Evolutionary conservation across 2,888 invertebrate genomes (phyloP), one percentile per base, ranked within the genome.

Genomic region (Ptychoptera contaminata): DNA sequence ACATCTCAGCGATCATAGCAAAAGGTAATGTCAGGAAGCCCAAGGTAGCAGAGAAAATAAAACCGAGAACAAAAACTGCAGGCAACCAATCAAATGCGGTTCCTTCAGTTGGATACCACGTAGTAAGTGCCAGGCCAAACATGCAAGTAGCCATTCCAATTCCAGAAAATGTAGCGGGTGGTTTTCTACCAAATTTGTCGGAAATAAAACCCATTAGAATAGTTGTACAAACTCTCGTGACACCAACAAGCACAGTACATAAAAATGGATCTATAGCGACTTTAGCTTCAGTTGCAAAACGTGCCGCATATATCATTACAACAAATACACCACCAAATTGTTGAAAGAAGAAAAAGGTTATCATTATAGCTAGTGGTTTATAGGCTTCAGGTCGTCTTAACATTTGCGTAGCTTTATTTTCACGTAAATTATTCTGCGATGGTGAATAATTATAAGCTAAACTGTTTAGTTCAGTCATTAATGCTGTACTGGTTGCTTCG

Each of bases 301-400:
- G 69, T 40, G 80, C 77, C 0, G 80, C 79, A 58, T 82, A 82
- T 49, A 80, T 82, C 2, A 76, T 74, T 1, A 82, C 69, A 0
- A 80, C 79, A 50, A 81, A 81, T 1, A 79, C 74, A 1, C 82
- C 82, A 7, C 79, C 74, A 53, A 81, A 73, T 56, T 82, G 82
- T 47, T 76, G 74, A 8, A 76, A 73, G 8, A 74, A 64, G 54
- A 82, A 81, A 51, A 81, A 74, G 2, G 73, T 59, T 43, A 75
- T 71, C 63, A 82, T 71, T 36, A 65, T 63, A 2, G 59, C 41
- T 2, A 65, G 50, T 0, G 65, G 65, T 44, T 64, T 64, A 49
- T 63, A 59, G 1, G 64, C 60, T 51, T 65, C 65, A 2, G 65
- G 64, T 15, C 56, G 47, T 5, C 48, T 53, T 0, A 65, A 43